Percentiles rank a stretch among this genome's conserved stretches.
Conservation (phyloP, 1,140 invertebrate genomes). For the Aphelenchoides avenae region DNA sequence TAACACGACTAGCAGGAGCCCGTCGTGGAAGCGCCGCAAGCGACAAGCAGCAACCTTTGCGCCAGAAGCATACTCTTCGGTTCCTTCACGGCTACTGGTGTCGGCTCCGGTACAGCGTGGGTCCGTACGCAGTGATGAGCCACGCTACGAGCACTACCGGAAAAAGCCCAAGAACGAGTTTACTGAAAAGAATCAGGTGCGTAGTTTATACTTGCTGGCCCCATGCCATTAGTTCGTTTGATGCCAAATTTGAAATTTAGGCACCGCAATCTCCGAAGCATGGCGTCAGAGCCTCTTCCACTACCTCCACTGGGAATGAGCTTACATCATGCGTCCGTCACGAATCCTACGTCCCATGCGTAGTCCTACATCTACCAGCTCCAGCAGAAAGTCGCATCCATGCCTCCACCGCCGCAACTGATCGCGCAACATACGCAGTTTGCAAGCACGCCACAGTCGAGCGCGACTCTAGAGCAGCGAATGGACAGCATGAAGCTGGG, state of each 20-base stretch:
- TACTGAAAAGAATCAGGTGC: constrained; percentile 38
- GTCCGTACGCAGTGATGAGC: too few relatives aligned
- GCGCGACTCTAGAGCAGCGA: too few relatives aligned
- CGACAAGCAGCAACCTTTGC: constrained; percentile 20
- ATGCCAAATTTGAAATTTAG: neutral
- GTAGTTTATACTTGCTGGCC: neutral
- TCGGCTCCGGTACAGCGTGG: too few relatives aligned
- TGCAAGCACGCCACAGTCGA: neutral
- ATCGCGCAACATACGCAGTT: neutral
- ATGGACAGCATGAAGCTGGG: constrained; percentile 14
- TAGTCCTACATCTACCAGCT: neutral
- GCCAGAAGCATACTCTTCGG: constrained; percentile 12
- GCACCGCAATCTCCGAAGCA: constrained; percentile 8
- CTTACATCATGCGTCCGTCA: too few relatives aligned
- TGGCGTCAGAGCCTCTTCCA: neutral
- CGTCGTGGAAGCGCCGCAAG: constrained; percentile 14
- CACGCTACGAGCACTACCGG: too few relatives aligned
- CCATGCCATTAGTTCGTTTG: constrained; percentile 6
- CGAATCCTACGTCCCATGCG: neutral
- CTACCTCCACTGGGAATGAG: constrained; percentile 12
- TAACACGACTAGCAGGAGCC: constrained; percentile 19
- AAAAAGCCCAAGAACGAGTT: neutral
- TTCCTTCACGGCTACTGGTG: too few relatives aligned
- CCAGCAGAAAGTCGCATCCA: constrained; percentile 6
- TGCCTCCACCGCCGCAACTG: constrained; percentile 16